Evolutionary conservation across 2,888 invertebrate species (phyloP).

Genomic region (Nymphalis c-album): DNA sequence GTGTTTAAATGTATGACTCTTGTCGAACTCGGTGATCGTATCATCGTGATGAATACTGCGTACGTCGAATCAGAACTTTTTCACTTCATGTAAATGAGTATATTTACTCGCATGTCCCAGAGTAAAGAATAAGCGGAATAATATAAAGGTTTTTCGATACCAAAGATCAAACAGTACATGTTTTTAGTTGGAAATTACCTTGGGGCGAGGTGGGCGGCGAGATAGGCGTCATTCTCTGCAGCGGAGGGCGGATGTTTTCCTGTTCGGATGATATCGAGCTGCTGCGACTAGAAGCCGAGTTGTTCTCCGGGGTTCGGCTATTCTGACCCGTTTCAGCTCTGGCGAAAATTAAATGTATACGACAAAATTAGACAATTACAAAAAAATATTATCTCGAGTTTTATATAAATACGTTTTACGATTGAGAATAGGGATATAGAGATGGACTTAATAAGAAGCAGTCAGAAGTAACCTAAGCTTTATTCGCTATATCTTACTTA

Average conservation of each 20-base stretch:
- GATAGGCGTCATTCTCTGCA: slow-evolving; percentile 72
- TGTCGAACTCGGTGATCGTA: too few species aligned
- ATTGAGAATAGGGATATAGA: too few species aligned
- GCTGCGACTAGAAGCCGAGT: slow-evolving; percentile 72
- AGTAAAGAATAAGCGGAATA: too few species aligned
- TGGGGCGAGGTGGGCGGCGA: slow-evolving; percentile 74
- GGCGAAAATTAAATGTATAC: background rate
- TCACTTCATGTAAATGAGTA: background rate
- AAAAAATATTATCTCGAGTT: background rate
- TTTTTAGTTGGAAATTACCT: slow-evolving; percentile 49
- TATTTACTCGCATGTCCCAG: too few species aligned
- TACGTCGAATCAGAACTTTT: too few species aligned
- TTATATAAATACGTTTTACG: too few species aligned
- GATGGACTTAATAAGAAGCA: background rate
- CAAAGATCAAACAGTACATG: background rate
- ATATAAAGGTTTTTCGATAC: background rate
- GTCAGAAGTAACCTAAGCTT: background rate
- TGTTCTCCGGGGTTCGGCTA: slow-evolving; percentile 63
- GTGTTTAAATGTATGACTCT: too few species aligned
- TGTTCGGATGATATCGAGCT: slow-evolving; percentile 76
- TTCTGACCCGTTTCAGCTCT: slow-evolving; percentile 42
- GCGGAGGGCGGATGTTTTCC: slow-evolving; percentile 71
- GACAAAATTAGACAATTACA: background rate
- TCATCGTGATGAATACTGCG: too few species aligned
- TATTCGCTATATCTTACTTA: background rate